Base-by-base conservation (phyloP, 2,797 vertebrate species). In the Cephalopachus bancanus region DNA sequence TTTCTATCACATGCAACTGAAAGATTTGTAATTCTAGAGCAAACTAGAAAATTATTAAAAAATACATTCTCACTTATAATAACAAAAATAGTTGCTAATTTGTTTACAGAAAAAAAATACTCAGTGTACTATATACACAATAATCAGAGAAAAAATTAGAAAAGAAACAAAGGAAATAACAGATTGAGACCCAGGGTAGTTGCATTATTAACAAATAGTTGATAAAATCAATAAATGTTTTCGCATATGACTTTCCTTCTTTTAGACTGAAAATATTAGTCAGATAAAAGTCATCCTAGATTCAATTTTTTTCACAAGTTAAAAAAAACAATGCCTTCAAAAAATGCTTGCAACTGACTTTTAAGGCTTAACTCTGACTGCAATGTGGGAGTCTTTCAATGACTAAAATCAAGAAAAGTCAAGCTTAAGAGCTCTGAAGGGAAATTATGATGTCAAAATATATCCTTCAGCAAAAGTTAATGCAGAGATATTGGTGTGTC, bases 331-430 rank as follows among this genome's bases (percentile, higher is more conserved):
- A 78, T 19, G 49, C 55, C 69, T 94, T 26, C 49, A 62, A 97
- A 92, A 72, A 83, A 72, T 78, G 93, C 93, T 91, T 93, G 83
- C 91, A 95, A 92, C 91, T 98, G 91, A 93, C 49, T 94, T 95
- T 86, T 87, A 69, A 30, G 91, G 86, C 96, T 95, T 83, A 96
- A 83, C 91, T 84, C 14, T 89, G 69, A 88, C 53, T 95, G 88
- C 75, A 96, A 59, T 14, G 69, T 93, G 78, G 83, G 86, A 97
- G 92, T 95, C 83, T 94, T 93, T 90, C 28, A 91, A 74, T 62
- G 75, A 96, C 69, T 93, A 94, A 97, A 97, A 97, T 60, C 20
- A 17, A 87, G 65, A 74, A 20, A 89, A 94, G 33, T 75, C n/a
- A 94, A 93, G 69, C 28, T 62, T 96, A 90, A 92, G 67, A 84